Base-by-base conservation (phyloP, 2,797 vertebrate species). In the Anas georgica region DNA sequence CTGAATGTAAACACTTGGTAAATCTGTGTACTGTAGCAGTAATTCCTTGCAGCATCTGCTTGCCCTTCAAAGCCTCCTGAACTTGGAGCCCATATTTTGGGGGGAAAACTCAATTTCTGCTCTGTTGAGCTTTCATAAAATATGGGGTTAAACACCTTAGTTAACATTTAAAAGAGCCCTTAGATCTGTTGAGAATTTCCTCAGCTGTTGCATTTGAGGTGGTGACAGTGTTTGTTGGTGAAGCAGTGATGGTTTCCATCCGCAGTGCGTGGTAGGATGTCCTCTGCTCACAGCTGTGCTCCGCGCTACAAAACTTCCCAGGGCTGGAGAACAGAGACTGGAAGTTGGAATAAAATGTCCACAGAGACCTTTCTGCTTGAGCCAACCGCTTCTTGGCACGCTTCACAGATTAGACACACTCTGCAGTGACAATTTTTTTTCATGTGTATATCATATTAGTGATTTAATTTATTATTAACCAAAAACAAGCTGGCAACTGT, bases 141-240 rank as follows among this genome's bases (percentile, higher is more conserved):
- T 74, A 80, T 70, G 78, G 63, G 73, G 80, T 93, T 88, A 87
- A 94, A 74, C 33, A 63, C 74, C 45, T 76, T 75, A 77, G 96
- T 96, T 95, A 92, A 60, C 93, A 95, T 96, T 82, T 86, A 69
- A 91, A 96, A 93, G 91, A 69, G 62, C 39, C 17, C 29, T 60
- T 50, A 56, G 73, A 68, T 90, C 86, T 83, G 91, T 59, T 83
- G 60, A 79, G 76, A 72, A 58, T 48, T 84, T 70, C 55, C 91
- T 41, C 93, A 91, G 87, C 93, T 85, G 92, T 79, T 93, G 63
- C 78, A 59, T 81, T 86, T 62, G 70, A 76, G 69, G 50, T 66
- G 43, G n/a, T 70, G 69, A 60, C 55, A 55, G 43, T 4, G 39
- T 95, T 96, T 60, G 83, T 55, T 66, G 83, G 77, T 48, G 70